Evolutionary conservation across 2,113 vertebrate genomes (phyloP).

Genomic region (Plectropomus leopardus): DNA sequence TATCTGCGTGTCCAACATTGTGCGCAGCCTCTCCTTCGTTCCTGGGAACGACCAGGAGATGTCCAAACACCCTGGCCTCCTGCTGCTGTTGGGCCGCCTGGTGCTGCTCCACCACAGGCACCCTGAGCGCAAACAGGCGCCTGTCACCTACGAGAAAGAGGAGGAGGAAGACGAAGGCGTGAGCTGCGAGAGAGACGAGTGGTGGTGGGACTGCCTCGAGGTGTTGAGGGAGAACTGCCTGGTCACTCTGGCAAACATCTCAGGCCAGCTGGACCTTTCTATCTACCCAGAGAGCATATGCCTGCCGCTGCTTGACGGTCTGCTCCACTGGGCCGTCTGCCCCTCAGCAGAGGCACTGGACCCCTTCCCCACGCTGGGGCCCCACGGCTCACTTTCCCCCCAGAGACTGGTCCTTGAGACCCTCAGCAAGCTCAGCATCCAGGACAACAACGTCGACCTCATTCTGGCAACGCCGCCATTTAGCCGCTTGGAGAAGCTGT

Average conservation of each 20-base stretch:
- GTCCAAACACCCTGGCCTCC: conserved; percentile 97
- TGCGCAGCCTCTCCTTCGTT: conserved; percentile 97
- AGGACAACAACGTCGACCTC: conserved; percentile 99
- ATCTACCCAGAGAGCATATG: conserved; percentile 98
- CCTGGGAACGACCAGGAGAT: conserved; percentile 97
- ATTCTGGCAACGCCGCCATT: conserved; percentile 98
- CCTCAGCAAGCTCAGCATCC: conserved; percentile 99
- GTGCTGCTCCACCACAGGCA: conserved; percentile 97
- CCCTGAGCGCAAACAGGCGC: conserved; percentile 96
- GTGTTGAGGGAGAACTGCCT: conserved; percentile 96
- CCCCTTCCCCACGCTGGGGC: conserved; percentile 95
- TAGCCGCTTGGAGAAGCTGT: conserved; percentile 97
- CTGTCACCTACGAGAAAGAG: conserved; percentile 97
- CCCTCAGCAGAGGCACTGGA: conserved; percentile 98
- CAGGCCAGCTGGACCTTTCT: conserved; percentile 98
- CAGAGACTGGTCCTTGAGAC: conserved; percentile 99
- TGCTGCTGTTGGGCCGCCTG: conserved; percentile 95
- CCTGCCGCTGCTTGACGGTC: conserved; percentile 96
- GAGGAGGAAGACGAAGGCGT: conserved; percentile 96
- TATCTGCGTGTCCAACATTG: conserved; percentile 95
- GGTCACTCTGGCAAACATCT: conserved; percentile 98
- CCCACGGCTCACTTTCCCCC: conserved; percentile 94
- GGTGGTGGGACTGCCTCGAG: conserved; percentile 99
- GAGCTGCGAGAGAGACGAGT: conserved; percentile 95
- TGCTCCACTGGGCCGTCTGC: conserved; percentile 98